Evolutionary conservation across 2,797 vertebrate species (phyloP), one percentile per base, ranked within the genome.

Genomic region (Crax fasciolata): DNA sequence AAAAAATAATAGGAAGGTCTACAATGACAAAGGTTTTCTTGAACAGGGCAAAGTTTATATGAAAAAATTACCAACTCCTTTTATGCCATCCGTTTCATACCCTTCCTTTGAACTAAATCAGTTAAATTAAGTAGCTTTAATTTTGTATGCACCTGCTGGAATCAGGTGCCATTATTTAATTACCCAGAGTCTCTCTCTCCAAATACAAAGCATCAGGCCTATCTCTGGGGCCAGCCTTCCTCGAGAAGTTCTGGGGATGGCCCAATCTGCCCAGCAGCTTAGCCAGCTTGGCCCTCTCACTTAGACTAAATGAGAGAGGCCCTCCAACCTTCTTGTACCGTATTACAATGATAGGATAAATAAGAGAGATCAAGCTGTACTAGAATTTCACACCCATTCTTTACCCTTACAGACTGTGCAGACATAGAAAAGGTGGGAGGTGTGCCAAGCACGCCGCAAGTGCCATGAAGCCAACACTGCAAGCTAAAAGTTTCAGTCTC

Each of bases 401-500:
- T 77, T 59, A 70, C n/a, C 44, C 5, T 6, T 51, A 1, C 11
- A 32, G 38, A 61, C 1, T 0, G 1, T 32, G 51, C 3, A 0
- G 9, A 12, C 27, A 41, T 66, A 30, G 43, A 72, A 13, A 10
- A 18, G 38, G 21, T 13, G 38, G 20, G 4, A 35, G 20, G 12
- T 58, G 24, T 58, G n/a, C 24, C 38, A 54, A 68, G 44, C 18
- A 23, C 6, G 21, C 49, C 41, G 24, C 55, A 55, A 63, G 30
- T 63, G 54, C 35, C 49, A 28, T 15, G 59, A 44, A 86, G 30
- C 12, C 54, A 65, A 17, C 16, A 38, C 41, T 20, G 24, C 46
- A 49, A n/a, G 39, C 68, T 41, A n/a, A 35, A 8, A n/a, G 6
- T 30, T 51, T 23, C 35, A 25, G 19, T 21, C 24, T 63, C 39